Conservation (phyloP, 53 echinoderm and acorn worm species). For the Holothuria leucospilota region DNA sequence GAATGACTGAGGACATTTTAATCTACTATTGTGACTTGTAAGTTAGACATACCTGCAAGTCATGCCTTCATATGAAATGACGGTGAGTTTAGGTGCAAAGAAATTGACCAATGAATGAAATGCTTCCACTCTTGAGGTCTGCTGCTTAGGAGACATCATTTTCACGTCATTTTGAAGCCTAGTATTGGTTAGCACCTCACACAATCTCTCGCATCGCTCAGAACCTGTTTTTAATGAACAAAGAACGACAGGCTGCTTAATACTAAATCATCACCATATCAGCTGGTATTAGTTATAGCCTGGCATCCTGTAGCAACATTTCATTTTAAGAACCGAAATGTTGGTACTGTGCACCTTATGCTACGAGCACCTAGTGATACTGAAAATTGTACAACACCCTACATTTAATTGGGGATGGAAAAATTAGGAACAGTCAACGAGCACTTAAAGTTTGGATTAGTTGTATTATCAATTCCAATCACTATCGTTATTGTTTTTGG, state of each 20-base stretch:
- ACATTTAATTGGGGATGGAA: no score
- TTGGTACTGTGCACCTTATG: background rate
- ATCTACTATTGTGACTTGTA: no score
- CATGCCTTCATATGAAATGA: constrained; percentile 3
- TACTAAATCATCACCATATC: no score
- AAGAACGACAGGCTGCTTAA: background rate
- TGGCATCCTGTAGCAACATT: background rate
- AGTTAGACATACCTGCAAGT: background rate
- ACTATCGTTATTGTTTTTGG: no score
- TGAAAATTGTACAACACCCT: background rate
- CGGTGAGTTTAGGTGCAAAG: background rate
- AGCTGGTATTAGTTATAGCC: background rate
- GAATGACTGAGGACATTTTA: no score
- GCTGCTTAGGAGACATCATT: constrained; percentile 5
- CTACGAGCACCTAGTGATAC: background rate
- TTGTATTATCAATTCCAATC: no score
- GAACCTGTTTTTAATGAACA: background rate
- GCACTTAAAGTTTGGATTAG: no score
- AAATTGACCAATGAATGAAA: constrained; percentile 1
- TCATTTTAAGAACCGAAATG: background rate
- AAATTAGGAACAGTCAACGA: no score
- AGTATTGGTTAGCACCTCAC: background rate
- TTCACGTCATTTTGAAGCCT: background rate
- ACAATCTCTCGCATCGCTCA: no score
- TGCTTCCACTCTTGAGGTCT: constrained; percentile 3